Evolutionary conservation across 2,888 invertebrate species (phyloP), one percentile per base, ranked within the genome.

Genomic region (Pachliopta kotzebuea): DNA sequence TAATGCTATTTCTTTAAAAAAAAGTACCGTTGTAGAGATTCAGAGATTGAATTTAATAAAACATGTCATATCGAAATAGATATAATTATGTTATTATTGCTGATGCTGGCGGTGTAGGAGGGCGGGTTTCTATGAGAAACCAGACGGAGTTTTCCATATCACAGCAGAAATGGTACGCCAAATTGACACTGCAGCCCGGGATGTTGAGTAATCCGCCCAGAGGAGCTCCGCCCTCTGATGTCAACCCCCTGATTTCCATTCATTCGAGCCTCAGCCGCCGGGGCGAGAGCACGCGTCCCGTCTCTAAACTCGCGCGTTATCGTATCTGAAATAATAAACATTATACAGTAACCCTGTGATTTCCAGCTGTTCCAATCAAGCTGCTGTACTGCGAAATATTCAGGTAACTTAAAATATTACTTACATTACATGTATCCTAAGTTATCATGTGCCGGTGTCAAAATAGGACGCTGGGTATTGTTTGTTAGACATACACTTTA

Each of bases 181-280:
- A 42, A n/a, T 31, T 49, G 24, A 57, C 17, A 29, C 45, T 42
- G 31, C 45, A 61, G 6, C 29, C 9, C 21, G 24, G 67, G 59
- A 26, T 67, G 20, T 65, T 45, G 81, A 76, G 70, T 83, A 70
- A 57, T 69, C 62, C 66, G 71, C 69, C 71, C 76, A 72, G 76
- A 72, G 70, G 72, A 75, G 87, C 86, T 86, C 87, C 88, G 85
- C 89, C 90, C 85, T 84, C 81, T 69, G 68, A 54, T 69, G 73
- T 72, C 83, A 74, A 80, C 85, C 86, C 37, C 86, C 83, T 79
- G 82, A 73, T 74, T 71, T 85, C 84, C 90, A 90, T 89, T 90
- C 90, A 89, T 84, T 85, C 83, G 79, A 75, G 80, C 75, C 76
- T 71, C 69, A 68, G 63, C 72, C 70, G 71, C 78, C 82, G 78